Conservation (phyloP, 2,797 vertebrate species). For the Linurgus olivaceus region DNA sequence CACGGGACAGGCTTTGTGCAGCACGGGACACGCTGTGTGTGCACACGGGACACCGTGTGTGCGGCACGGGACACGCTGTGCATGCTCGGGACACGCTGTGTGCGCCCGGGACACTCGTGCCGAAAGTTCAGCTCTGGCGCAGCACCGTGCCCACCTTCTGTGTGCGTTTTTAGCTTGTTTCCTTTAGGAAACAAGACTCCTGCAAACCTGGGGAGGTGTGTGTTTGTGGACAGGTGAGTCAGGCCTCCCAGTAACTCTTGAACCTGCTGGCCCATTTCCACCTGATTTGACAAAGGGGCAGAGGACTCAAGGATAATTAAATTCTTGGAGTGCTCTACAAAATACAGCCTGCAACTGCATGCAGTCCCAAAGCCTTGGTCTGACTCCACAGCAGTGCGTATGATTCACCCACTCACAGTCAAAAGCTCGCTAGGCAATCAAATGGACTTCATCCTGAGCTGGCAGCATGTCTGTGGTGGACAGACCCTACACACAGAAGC, state of each 20-base stretch:
- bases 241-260: neutral
- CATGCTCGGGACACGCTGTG: too few relatives aligned
- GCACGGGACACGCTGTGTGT: accelerated
- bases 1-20: neutral
- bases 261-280: neutral
- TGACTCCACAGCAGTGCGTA: neutral
- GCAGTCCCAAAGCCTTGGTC: neutral
- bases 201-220: neutral
- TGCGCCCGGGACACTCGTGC: too few relatives aligned
- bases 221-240: neutral
- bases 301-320: neutral
- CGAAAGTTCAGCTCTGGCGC: accelerated
- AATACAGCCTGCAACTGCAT: neutral
- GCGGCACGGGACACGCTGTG: too few relatives aligned
- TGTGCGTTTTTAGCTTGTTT: neutral
- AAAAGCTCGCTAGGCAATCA: neutral
- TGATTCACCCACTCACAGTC: neutral
- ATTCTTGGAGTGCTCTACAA: neutral
- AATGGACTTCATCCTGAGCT: neutral
- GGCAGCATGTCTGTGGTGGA: neutral
- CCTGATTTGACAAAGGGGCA: neutral
- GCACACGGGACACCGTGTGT: too few relatives aligned
- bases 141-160: neutral
- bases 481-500: neutral
- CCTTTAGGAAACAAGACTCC: neutral